Conservation (phyloP, 2,113 vertebrate genomes). For the Marmota monax region DNA sequence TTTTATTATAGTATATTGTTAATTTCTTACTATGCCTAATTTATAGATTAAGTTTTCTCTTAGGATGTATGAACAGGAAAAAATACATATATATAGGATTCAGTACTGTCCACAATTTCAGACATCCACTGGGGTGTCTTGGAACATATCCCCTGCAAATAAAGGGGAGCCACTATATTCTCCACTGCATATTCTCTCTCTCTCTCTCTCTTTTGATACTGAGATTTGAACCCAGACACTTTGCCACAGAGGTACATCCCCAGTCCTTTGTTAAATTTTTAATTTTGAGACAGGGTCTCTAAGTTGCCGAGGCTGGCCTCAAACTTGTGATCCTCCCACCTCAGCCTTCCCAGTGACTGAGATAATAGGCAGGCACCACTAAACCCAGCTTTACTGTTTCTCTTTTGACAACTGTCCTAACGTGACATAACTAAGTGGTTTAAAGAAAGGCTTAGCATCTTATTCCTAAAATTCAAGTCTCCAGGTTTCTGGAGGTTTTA, state of each 20-base stretch:
- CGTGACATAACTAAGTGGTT: not conserved
- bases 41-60: not conserved
- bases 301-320: no score
- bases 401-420: not conserved
- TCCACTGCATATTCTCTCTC: not conserved
- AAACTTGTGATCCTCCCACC: no score
- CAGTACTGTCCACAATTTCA: not conserved
- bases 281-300: no score
- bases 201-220: no score
- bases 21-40: not conserved
- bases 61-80: not conserved
- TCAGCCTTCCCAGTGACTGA: no score
- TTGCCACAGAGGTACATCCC: no score
- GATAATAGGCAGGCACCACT: no score
- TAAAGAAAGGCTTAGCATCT: not conserved
- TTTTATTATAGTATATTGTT: not conserved
- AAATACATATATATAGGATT: not conserved
- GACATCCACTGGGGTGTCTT: not conserved
- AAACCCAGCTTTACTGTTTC: no score
- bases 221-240: no score
- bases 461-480: not conserved
- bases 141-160: not conserved
- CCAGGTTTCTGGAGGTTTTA: not conserved
- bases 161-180: not conserved
- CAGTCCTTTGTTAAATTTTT: no score